These are phyloP conservation scores for Belgica antarctica DNA, from an alignment of 2,888 invertebrate genomes.

Conservation along the genomic window DNA sequence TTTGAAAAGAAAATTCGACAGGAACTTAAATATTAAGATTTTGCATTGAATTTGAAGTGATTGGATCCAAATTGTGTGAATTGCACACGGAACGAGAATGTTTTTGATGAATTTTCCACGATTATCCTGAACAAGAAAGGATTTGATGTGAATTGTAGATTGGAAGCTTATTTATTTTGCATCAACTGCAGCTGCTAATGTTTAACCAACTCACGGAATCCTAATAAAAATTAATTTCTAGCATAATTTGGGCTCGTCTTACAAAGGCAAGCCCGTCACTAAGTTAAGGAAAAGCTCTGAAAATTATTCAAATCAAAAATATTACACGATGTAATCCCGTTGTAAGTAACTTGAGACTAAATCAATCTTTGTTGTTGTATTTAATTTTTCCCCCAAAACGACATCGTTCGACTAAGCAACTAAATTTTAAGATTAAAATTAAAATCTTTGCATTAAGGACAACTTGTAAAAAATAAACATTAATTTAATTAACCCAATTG, in stretches of 20 bases:
- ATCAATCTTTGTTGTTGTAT: neutral
- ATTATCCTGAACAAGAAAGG: neutral
- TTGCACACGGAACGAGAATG: no score
- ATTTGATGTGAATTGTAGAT: neutral
- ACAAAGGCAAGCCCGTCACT: neutral
- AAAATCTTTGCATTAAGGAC: conserved; percentile 1
- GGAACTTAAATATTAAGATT: no score
- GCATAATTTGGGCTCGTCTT: neutral
- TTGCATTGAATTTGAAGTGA: no score
- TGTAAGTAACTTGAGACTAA: conserved; percentile 37
- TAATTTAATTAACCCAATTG: conserved; percentile 36
- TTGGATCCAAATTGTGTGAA: no score
- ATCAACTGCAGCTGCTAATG: neutral
- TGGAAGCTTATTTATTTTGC: conserved; percentile 8
- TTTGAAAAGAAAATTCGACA: neutral
- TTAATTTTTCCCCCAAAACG: conserved; percentile 8
- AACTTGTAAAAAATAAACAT: conserved; percentile 34
- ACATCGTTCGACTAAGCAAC: neutral
- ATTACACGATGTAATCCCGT: no score
- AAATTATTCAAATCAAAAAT: neutral
- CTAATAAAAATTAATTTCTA: conserved; percentile 23
- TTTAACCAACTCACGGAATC: conserved; percentile 16
- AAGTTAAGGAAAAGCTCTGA: neutral
- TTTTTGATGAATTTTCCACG: neutral
- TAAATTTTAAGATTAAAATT: conserved; percentile 14